phyloP scores from a whole-genome alignment of 2,797 vertebrate species.

The Novumbra hubbsi region DNA sequence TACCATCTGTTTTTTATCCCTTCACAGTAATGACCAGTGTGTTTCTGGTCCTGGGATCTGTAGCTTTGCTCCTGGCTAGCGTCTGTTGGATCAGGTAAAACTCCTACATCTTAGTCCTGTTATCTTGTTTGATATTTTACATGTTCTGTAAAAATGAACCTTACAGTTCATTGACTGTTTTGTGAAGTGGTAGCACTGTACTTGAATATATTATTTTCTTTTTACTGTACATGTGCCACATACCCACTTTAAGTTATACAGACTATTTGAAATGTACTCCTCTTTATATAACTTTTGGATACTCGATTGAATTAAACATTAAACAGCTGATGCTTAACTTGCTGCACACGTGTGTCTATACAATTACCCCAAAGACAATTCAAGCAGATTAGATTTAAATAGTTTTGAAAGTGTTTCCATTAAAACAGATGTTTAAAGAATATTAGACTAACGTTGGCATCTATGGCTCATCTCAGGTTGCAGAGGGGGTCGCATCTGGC shows the following conservation, averaged over 20 bases:
- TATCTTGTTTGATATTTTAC: background rate
- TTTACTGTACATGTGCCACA: background rate
- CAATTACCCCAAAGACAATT: background rate
- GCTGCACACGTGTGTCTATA: background rate
- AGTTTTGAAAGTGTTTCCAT: background rate
- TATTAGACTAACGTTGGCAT: background rate
- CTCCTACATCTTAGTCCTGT: background rate
- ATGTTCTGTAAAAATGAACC: background rate
- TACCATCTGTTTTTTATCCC: slow-evolving; percentile 29
- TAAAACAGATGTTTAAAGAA: background rate
- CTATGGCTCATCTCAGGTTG: slow-evolving; percentile 67
- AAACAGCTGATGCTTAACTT: background rate
- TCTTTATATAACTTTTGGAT: background rate
- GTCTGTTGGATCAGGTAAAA: slow-evolving; percentile 89
- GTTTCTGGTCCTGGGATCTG: slow-evolving; percentile 74
- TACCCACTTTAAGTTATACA: background rate
- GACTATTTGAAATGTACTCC: background rate
- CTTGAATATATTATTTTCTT: background rate
- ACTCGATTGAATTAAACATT: background rate
- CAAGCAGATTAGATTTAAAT: background rate
- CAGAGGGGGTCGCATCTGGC: slow-evolving; percentile 78
- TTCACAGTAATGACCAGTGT: slow-evolving; percentile 80
- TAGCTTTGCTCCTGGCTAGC: slow-evolving; percentile 74
- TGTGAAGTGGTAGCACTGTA: background rate
- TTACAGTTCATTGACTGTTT: background rate